These are phyloP conservation scores for Sitta carolinensis DNA, from an alignment of 2,797 vertebrate genomes.

Conservation along the genomic window DNA sequence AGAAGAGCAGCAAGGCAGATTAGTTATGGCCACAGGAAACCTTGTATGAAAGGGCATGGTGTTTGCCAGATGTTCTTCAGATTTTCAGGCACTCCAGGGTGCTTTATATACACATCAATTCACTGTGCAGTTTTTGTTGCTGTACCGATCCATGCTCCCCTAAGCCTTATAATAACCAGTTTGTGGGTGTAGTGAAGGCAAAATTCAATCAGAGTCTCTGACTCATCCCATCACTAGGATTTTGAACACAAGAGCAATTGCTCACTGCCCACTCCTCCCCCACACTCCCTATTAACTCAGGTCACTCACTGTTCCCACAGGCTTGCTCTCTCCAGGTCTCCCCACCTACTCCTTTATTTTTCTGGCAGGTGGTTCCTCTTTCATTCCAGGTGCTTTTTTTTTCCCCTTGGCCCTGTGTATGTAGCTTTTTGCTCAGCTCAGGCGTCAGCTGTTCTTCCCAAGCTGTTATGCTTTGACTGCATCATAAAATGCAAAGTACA, in stretches of 20 bases:
- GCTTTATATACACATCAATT: neutral
- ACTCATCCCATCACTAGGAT: slow-evolving; percentile 59
- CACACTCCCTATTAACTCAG: slow-evolving; percentile 33
- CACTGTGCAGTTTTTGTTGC: neutral
- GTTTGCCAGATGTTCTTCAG: neutral
- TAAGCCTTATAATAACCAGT: slow-evolving; percentile 53
- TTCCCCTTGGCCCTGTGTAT: neutral
- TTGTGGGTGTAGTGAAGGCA: slow-evolving; percentile 62
- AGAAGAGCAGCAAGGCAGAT: neutral
- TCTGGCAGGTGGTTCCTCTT: slow-evolving; percentile 50
- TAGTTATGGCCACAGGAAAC: neutral
- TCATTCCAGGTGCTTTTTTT: neutral
- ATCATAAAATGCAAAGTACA: neutral
- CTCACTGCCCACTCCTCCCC: slow-evolving; percentile 61
- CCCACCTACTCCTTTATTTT: slow-evolving; percentile 59
- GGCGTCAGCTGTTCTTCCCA: slow-evolving; percentile 28
- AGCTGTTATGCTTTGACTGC: slow-evolving; percentile 1
- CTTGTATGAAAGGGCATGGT: neutral
- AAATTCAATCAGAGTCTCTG: slow-evolving; percentile 65
- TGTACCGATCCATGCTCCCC: neutral
- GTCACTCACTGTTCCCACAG: slow-evolving; percentile 62
- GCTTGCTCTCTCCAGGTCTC: slow-evolving; percentile 57
- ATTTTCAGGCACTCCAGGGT: neutral
- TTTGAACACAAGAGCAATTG: slow-evolving; percentile 65
- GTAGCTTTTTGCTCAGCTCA: slow-evolving; percentile 2